These are phyloP conservation scores for Zaprionus vittiger DNA, from an alignment of 1,140 invertebrate species.

Conservation along the genomic window DNA sequence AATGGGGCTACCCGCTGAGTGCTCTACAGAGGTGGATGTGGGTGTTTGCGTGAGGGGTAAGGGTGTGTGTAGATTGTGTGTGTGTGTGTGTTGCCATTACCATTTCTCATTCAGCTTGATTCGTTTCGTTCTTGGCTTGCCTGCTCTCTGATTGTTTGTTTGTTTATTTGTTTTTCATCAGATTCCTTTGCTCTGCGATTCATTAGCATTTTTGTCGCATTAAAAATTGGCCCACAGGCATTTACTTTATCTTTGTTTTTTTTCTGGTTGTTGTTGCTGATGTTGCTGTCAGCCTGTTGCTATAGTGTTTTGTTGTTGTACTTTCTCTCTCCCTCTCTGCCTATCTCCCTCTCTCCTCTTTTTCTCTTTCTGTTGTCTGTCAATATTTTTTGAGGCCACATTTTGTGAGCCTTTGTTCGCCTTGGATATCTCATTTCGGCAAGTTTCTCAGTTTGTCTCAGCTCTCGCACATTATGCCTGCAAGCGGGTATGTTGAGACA, in stretches of 20 bases:
- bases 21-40: neutral
- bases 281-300: slow-evolving; percentile 48
- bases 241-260: slow-evolving; percentile 55
- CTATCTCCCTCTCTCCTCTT: neutral
- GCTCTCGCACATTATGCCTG: neutral
- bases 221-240: slow-evolving; percentile 47
- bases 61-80: neutral
- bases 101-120: slow-evolving; percentile 34
- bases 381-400: slow-evolving; percentile 43
- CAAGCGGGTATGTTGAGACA: neutral
- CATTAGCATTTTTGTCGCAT: slow-evolving; percentile 70
- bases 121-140: slow-evolving; percentile 24
- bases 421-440: slow-evolving; percentile 24
- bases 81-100: slow-evolving; percentile 19
- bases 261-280: slow-evolving; percentile 49
- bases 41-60: neutral
- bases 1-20: slow-evolving; percentile 16
- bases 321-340: neutral
- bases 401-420: slow-evolving; percentile 41
- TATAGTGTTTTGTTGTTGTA: slow-evolving; percentile 17
- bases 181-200: slow-evolving; percentile 56
- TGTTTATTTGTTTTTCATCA: slow-evolving; percentile 69
- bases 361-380: slow-evolving; percentile 23
- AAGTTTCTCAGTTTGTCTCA: slow-evolving; percentile 12
- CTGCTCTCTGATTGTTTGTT: slow-evolving; percentile 62